A percentile compares a stretch with the other conserved stretches of the same genome.
phyloP scores from a whole-genome alignment of 2,113 vertebrate species.

The Saimiri boliviensis region DNA sequence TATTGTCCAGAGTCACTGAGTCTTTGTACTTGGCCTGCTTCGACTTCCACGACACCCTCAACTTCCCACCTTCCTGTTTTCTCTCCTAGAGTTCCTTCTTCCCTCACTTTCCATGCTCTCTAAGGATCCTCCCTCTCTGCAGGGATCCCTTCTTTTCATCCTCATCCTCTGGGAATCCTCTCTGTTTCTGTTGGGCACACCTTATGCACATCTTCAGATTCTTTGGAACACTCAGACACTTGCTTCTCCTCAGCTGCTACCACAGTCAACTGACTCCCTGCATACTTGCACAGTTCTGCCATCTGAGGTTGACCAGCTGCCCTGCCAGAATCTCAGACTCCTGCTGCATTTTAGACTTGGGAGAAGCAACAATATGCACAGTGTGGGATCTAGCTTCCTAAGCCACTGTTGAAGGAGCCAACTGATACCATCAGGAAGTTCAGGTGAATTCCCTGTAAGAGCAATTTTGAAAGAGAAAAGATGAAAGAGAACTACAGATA shows the following conservation, averaged over 20 bases:
- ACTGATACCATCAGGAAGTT: neutral
- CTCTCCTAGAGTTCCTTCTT: neutral
- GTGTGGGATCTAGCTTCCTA: neutral
- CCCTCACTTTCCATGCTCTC: neutral
- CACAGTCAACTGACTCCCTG: neutral
- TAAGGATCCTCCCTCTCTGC: neutral
- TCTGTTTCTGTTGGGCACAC: neutral
- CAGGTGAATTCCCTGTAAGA: neutral
- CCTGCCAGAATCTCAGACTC: neutral
- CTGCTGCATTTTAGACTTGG: neutral
- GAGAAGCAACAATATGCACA: neutral
- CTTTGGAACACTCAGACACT: neutral
- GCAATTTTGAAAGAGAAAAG: constrained; percentile 30
- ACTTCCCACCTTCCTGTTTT: neutral
- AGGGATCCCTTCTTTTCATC: neutral
- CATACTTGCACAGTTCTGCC: neutral
- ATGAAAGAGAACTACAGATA: neutral
- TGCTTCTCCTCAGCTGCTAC: neutral
- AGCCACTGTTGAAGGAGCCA: neutral
- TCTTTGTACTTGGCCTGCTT: neutral
- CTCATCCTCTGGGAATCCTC: neutral
- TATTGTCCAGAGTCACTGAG: neutral
- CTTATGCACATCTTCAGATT: neutral
- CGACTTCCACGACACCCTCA: neutral
- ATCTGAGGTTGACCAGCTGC: neutral